A percentile compares a stretch with the other conserved stretches of the same genome.
phyloP scores from a whole-genome alignment of 2,113 vertebrate genomes.

The Phaetusa simplex region DNA sequence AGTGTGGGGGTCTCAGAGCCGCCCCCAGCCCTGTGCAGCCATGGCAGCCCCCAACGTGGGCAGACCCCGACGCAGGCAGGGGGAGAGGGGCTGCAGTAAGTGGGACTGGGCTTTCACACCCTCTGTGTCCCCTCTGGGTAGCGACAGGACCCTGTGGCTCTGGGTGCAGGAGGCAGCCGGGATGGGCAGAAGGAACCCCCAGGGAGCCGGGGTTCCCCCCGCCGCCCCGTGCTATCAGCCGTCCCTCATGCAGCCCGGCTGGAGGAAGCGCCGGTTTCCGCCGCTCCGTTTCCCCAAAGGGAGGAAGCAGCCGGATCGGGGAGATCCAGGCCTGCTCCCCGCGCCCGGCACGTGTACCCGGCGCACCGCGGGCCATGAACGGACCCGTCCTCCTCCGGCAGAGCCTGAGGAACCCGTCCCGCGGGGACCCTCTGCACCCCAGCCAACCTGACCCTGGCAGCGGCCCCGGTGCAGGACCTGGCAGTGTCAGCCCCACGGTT shows the following conservation, averaged over 20 bases:
- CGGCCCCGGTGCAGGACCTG: neutral
- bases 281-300: neutral
- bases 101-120: neutral
- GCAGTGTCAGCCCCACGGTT: neutral
- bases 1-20: accelerated
- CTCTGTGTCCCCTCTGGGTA: accelerated
- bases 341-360: neutral
- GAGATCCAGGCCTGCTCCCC: neutral
- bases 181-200: neutral
- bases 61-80: accelerated
- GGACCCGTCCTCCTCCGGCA: neutral
- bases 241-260: neutral
- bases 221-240: neutral
- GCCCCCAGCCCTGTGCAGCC: neutral
- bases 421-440: neutral
- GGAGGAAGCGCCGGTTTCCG: slow-evolving; percentile 49
- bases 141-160: too few relatives aligned
- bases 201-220: neutral
- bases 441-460: neutral
- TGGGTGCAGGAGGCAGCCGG: neutral
- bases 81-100: neutral
- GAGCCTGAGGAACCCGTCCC: neutral
- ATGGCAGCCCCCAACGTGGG: neutral
- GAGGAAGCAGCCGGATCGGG: slow-evolving; percentile 32
- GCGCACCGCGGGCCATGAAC: neutral